phyloP scores from a whole-genome alignment of 2,797 vertebrate genomes.

The Erethizon dorsatum region DNA sequence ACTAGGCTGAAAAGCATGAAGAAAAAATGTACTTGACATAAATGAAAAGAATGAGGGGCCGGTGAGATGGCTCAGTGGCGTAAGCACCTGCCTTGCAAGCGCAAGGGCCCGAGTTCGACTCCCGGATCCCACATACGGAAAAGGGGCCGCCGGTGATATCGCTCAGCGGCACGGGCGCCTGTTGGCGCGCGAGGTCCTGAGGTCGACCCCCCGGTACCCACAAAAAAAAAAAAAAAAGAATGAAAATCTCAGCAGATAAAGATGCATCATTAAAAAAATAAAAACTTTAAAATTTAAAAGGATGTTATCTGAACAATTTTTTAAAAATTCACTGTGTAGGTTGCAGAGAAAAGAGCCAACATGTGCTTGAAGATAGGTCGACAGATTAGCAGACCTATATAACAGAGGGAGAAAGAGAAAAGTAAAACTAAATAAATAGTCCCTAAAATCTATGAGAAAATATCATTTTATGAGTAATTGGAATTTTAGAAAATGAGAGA shows the following conservation, averaged over 20 bases:
- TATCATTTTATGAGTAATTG: not conserved
- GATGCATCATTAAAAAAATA: conserved; percentile 2
- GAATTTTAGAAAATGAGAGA: not conserved
- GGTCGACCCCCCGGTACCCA: too few relatives aligned
- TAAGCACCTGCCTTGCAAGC: too few relatives aligned
- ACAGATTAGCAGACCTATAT: not conserved
- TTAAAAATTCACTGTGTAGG: not conserved
- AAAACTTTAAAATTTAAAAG: conserved; percentile 10
- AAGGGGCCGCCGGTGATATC: too few relatives aligned
- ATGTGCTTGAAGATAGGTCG: not conserved
- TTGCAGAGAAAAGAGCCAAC: not conserved
- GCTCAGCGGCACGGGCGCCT: too few relatives aligned
- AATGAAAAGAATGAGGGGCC: not conserved
- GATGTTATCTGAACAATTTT: not conserved
- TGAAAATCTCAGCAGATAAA: not conserved
- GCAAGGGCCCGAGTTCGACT: too few relatives aligned
- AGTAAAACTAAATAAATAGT: not conserved
- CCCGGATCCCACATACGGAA: too few relatives aligned
- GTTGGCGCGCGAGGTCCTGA: too few relatives aligned
- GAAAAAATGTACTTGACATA: not conserved
- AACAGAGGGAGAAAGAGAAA: not conserved
- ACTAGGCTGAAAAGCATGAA: not conserved
- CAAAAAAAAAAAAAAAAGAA: too few relatives aligned
- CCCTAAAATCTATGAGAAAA: not conserved
- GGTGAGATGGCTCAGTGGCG: too few relatives aligned